Evolutionary conservation across 2,797 vertebrate species (phyloP).

Genomic region (Cetoscarus ocellatus): DNA sequence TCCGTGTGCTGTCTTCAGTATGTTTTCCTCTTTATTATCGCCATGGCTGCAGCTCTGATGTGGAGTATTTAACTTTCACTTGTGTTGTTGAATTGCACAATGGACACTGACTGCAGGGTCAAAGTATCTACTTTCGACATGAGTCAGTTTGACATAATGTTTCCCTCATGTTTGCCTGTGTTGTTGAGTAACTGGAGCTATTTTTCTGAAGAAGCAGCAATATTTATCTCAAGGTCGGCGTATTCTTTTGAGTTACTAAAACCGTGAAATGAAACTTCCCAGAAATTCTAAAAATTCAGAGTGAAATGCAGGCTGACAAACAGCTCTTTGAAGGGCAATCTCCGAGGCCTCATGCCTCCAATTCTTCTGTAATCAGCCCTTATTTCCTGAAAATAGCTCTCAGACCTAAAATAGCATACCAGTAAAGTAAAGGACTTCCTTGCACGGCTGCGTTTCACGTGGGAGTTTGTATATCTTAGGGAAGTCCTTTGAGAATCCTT

Average conservation of each 20-base stretch:
- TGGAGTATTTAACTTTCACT: slow-evolving; percentile 42
- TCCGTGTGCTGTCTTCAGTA: slow-evolving; percentile 18
- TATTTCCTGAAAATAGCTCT: slow-evolving; percentile 2
- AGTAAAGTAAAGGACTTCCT: slow-evolving; percentile 29
- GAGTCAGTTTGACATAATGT: slow-evolving; percentile 1
- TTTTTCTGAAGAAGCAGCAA: neutral
- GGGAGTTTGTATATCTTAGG: slow-evolving; percentile 47
- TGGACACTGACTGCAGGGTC: slow-evolving; percentile 2
- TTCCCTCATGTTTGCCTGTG: neutral
- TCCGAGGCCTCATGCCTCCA: slow-evolving; percentile 1
- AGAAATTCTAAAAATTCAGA: neutral
- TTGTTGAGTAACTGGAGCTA: neutral
- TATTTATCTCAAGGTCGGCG: neutral
- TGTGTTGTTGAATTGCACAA: slow-evolving; percentile 21
- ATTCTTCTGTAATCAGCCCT: slow-evolving; percentile 22
- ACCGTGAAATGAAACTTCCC: neutral
- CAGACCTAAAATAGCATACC: slow-evolving; percentile 32
- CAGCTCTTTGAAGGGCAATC: slow-evolving; percentile 4
- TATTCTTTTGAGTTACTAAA: neutral
- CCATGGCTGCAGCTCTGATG: slow-evolving; percentile 38
- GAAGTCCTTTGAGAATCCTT: slow-evolving; percentile 37
- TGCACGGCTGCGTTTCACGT: slow-evolving; percentile 25
- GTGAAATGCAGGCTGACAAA: neutral
- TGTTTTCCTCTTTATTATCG: slow-evolving; percentile 47
- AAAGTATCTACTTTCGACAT: slow-evolving; percentile 8